Evolutionary conservation across 2,888 invertebrate species (phyloP).

Genomic region (Caenorhabditis wallacei): DNA sequence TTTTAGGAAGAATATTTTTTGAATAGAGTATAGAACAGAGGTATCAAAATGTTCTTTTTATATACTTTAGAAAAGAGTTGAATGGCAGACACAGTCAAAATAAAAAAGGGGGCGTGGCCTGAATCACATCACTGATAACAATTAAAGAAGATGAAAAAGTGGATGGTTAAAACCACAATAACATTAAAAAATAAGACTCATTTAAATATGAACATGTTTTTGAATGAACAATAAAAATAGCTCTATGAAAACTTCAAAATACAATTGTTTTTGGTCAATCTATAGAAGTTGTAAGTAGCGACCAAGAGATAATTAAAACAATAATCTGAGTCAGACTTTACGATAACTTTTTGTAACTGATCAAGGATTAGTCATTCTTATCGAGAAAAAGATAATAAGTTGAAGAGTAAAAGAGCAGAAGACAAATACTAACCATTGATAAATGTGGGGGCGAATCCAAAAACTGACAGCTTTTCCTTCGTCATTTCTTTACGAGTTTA

Average conservation of each 20-base stretch:
- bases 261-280: too few species aligned
- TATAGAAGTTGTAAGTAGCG: too few species aligned
- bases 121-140: slow-evolving; percentile 45
- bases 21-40: not conserved
- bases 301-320: not conserved
- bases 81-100: slow-evolving; percentile 27
- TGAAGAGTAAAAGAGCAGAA: slow-evolving; percentile 20
- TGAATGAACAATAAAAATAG: too few species aligned
- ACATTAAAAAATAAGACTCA: slow-evolving; percentile 4
- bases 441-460: slow-evolving; percentile 34
- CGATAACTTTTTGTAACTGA: slow-evolving; percentile 28
- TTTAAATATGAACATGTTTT: not conserved
- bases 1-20: too few species aligned
- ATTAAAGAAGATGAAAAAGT: not conserved
- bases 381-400: slow-evolving; percentile 4
- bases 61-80: slow-evolving; percentile 3
- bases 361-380: slow-evolving; percentile 39
- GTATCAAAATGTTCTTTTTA: slow-evolving; percentile 6
- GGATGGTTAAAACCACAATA: slow-evolving; percentile 14
- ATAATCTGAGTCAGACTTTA: slow-evolving; percentile 13
- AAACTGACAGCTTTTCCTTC: slow-evolving; percentile 2
- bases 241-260: too few species aligned
- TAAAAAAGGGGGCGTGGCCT: slow-evolving; percentile 23
- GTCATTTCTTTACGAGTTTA: slow-evolving; percentile 13
- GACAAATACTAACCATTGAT: slow-evolving; percentile 42